These are phyloP conservation scores for Cactoblastis cactorum DNA, from an alignment of 2,888 invertebrate genomes.

Conservation along the genomic window DNA sequence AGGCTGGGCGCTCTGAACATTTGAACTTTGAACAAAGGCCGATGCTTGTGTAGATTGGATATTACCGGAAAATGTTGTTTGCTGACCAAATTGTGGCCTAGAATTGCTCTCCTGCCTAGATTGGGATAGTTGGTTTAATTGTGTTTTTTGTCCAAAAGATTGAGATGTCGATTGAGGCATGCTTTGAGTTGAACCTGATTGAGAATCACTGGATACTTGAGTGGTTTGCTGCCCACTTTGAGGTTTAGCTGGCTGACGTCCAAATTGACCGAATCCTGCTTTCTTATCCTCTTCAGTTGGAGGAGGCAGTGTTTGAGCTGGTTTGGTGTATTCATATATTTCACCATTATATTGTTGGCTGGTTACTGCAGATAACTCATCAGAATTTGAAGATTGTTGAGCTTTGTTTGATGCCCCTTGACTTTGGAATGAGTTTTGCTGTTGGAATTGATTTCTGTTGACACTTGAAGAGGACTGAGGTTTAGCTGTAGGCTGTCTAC, in stretches of 20 bases:
- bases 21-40: not conserved
- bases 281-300: slow-evolving; percentile 23
- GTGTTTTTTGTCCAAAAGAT: slow-evolving; percentile 17
- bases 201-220: slow-evolving; percentile 11
- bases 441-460: slow-evolving; percentile 10
- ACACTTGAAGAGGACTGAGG: slow-evolving; percentile 7
- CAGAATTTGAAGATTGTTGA: slow-evolving; percentile 16
- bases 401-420: slow-evolving; percentile 11
- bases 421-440: slow-evolving; percentile 17
- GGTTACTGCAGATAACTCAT: slow-evolving; percentile 18
- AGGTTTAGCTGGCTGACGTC: slow-evolving; percentile 16
- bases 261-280: slow-evolving; percentile 16
- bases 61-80: slow-evolving; percentile 3
- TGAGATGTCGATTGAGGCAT: slow-evolving; percentile 26
- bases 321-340: slow-evolving; percentile 58
- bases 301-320: slow-evolving; percentile 36
- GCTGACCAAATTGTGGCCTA: slow-evolving; percentile 7
- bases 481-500: slow-evolving; percentile 9
- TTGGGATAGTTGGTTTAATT: slow-evolving; percentile 24
- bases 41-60: slow-evolving; percentile 2
- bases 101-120: slow-evolving; percentile 19
- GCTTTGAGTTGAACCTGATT: slow-evolving; percentile 14
- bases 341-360: slow-evolving; percentile 39
- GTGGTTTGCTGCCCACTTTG: slow-evolving; percentile 18
- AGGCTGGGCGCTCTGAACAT: not conserved